Evolutionary conservation across 2,797 vertebrate species (phyloP).

Genomic region (Lycodopsis pacificus): DNA sequence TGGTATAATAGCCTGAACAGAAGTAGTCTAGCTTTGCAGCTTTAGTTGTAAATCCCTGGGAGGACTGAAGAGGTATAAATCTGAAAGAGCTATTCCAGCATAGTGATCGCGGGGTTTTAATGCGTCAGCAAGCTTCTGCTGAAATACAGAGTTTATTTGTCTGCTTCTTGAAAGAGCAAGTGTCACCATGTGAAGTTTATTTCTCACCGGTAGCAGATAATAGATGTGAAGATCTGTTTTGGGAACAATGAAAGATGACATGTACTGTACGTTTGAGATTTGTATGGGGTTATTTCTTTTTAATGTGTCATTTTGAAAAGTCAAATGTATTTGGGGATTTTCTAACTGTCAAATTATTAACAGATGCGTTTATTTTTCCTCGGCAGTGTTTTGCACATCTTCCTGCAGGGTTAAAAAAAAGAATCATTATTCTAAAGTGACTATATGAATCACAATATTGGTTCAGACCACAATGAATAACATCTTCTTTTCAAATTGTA

Average conservation of each 20-base stretch:
- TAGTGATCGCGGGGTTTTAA: constrained; percentile 67
- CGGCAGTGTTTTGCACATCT: not conserved
- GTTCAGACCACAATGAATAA: not conserved
- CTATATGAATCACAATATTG: not conserved
- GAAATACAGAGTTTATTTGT: constrained; percentile 76
- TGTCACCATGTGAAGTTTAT: constrained; percentile 51
- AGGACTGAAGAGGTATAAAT: constrained; percentile 64
- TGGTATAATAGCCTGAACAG: constrained; percentile 26
- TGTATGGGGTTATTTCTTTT: not conserved
- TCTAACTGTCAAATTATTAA: not conserved
- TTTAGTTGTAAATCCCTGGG: constrained; percentile 64
- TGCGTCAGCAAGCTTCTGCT: constrained; percentile 74
- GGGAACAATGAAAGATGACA: constrained; percentile 21
- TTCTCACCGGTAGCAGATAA: constrained; percentile 46
- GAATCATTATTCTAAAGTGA: not conserved
- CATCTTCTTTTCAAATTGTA: constrained; percentile 12
- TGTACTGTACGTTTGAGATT: constrained; percentile 6
- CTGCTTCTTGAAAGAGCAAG: constrained; percentile 59
- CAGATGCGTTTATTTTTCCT: not conserved
- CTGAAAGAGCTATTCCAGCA: constrained; percentile 52
- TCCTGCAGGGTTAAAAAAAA: not conserved
- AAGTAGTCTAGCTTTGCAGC: constrained; percentile 31
- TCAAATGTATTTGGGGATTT: not conserved
- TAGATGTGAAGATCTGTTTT: constrained; percentile 23
- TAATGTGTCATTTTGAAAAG: not conserved